phyloP scores from a whole-genome alignment of 1,140 invertebrate genomes.

The Andricus grossulariae region DNA sequence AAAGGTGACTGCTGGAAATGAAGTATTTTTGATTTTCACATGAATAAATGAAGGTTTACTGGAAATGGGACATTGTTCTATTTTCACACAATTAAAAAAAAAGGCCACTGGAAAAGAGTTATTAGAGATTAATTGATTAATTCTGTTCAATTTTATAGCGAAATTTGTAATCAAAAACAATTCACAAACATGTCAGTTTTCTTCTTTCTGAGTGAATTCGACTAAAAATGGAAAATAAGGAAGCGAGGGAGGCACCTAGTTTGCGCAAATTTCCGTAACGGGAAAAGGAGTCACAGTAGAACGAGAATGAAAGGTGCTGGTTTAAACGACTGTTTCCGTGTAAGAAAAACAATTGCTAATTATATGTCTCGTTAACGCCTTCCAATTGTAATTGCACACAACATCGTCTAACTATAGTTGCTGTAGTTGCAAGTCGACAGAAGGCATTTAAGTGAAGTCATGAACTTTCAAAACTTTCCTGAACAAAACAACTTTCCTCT shows the following conservation, averaged over 20 bases:
- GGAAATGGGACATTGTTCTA: no score
- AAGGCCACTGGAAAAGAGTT: no score
- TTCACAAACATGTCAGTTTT: no score
- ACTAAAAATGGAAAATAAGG: slow-evolving; percentile 40
- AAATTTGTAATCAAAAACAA: no score
- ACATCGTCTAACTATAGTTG: slow-evolving; percentile 37
- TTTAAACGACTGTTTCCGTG: slow-evolving; percentile 50
- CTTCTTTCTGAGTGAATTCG: no score
- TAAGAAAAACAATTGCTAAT: slow-evolving; percentile 52
- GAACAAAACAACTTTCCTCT: background rate
- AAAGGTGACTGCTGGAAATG: no score
- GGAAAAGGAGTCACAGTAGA: slow-evolving; percentile 42
- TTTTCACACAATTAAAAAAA: no score
- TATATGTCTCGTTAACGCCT: slow-evolving; percentile 54
- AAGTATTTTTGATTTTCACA: no score
- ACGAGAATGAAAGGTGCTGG: slow-evolving; percentile 50
- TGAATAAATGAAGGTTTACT: no score
- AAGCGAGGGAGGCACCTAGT: slow-evolving; percentile 48
- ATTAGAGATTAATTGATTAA: no score
- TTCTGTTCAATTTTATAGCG: no score
- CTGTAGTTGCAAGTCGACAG: background rate
- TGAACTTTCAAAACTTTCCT: slow-evolving; percentile 17
- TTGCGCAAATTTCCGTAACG: slow-evolving; percentile 54
- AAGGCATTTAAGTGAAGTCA: slow-evolving; percentile 15
- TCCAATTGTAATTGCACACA: slow-evolving; percentile 53